Conservation (phyloP, 2,113 vertebrate species). For the Tor tambroides region DNA sequence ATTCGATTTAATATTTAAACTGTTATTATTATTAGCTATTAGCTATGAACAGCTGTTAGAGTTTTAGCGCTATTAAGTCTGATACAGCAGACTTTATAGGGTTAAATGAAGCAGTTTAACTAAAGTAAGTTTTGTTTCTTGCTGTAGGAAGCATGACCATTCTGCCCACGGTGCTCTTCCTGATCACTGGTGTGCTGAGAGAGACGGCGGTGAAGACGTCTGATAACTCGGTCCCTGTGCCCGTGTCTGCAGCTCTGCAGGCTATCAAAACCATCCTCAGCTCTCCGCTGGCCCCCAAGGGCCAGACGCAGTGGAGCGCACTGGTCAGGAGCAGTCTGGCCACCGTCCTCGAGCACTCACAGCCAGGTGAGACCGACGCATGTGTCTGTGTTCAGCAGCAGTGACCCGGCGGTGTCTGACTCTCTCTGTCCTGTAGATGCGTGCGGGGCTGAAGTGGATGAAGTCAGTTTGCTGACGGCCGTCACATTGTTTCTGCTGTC, state of each 20-base stretch:
- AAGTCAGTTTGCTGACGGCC: slow-evolving; percentile 93
- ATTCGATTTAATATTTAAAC: too few species aligned
- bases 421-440: slow-evolving; percentile 75
- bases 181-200: slow-evolving; percentile 92
- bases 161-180: slow-evolving; percentile 93
- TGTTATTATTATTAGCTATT: too few species aligned
- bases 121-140: background rate
- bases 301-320: slow-evolving; percentile 88
- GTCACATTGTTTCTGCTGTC: slow-evolving; percentile 93
- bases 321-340: slow-evolving; percentile 95
- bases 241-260: slow-evolving; percentile 92
- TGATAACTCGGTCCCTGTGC: slow-evolving; percentile 83
- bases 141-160: slow-evolving; percentile 91
- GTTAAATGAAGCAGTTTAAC: background rate
- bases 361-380: slow-evolving; percentile 79
- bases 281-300: slow-evolving; percentile 81
- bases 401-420: background rate
- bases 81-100: too few species aligned
- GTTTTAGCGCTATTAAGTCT: too few species aligned
- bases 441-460: slow-evolving; percentile 83
- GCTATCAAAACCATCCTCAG: slow-evolving; percentile 93
- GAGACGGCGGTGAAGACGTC: slow-evolving; percentile 89
- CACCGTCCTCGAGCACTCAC: slow-evolving; percentile 89
- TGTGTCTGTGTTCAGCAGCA: too few species aligned
- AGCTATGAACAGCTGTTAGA: too few species aligned